These are phyloP conservation scores for Bellardia bayeri DNA, from an alignment of 2,888 invertebrate genomes.

Conservation along the genomic window DNA sequence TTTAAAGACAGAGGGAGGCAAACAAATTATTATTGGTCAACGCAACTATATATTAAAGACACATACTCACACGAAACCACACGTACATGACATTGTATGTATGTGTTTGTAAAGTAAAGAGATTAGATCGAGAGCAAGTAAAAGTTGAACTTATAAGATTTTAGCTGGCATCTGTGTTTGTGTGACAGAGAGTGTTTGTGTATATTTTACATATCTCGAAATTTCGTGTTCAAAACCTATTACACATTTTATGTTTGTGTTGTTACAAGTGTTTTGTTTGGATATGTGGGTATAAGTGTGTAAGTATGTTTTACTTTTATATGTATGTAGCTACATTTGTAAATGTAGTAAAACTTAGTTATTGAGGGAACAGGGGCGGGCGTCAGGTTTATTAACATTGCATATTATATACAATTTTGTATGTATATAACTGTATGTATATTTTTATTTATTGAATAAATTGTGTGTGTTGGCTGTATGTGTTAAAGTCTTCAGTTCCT, in stretches of 20 bases:
- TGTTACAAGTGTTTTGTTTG: constrained; percentile 22
- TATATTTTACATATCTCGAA: constrained; percentile 11
- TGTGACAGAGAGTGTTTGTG: not conserved
- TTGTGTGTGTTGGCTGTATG: constrained; percentile 17
- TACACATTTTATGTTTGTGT: constrained; percentile 23
- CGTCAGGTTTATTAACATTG: constrained; percentile 45
- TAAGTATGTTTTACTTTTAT: not conserved
- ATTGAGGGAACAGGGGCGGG: not conserved
- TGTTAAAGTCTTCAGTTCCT: constrained; percentile 47
- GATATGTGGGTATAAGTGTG: not conserved
- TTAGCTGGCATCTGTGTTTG: not conserved
- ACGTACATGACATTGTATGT: not conserved
- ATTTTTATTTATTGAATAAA: not conserved
- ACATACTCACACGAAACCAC: constrained; percentile 50
- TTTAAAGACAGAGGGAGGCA: not conserved
- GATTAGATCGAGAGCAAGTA: not conserved
- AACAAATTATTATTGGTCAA: constrained; percentile 46
- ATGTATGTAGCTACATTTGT: constrained; percentile 4
- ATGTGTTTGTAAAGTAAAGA: not conserved
- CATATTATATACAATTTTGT: constrained; percentile 1
- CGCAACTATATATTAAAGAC: not conserved
- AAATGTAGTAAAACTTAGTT: constrained; percentile 26
- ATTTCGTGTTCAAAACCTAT: constrained; percentile 26
- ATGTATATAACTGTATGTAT: constrained; percentile 25
- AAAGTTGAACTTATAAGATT: not conserved